Conservation (phyloP, 2,113 vertebrate genomes). For the Hemiscyllium ocellatum region DNA sequence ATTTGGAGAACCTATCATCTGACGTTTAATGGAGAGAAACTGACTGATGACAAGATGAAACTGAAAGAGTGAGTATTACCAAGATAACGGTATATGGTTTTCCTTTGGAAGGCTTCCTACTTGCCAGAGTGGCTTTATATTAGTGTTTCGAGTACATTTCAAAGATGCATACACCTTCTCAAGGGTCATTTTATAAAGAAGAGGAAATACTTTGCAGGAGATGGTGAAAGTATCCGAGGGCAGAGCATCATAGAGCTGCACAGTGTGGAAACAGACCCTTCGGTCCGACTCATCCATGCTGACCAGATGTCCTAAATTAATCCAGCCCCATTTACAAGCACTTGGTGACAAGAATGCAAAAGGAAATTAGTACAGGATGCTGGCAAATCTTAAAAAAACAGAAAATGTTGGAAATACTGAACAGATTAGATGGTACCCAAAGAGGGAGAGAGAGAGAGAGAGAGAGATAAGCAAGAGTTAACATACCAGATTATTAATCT, state of each 20-base stretch:
- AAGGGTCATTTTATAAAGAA: background rate
- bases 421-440: no score
- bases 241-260: no score
- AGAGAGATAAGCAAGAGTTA: no score
- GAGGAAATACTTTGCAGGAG: background rate
- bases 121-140: rapidly evolving
- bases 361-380: background rate
- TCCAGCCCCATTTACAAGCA: no score
- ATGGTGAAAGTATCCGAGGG: background rate
- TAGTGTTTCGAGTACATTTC: background rate
- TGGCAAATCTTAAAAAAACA: background rate
- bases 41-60: conserved; percentile 78
- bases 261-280: no score
- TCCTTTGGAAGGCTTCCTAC: background rate
- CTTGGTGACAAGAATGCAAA: background rate
- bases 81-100: background rate
- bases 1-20: conserved; percentile 82
- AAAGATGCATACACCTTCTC: background rate
- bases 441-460: no score
- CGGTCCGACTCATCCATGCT: no score
- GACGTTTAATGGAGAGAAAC: conserved; percentile 76
- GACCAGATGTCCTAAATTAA: no score
- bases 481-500: no score
- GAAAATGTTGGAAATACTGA: background rate
- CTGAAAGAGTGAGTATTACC: conserved; percentile 78